Conservation (phyloP, 2,113 vertebrate genomes). For the Hippocampus guttulatus region DNA sequence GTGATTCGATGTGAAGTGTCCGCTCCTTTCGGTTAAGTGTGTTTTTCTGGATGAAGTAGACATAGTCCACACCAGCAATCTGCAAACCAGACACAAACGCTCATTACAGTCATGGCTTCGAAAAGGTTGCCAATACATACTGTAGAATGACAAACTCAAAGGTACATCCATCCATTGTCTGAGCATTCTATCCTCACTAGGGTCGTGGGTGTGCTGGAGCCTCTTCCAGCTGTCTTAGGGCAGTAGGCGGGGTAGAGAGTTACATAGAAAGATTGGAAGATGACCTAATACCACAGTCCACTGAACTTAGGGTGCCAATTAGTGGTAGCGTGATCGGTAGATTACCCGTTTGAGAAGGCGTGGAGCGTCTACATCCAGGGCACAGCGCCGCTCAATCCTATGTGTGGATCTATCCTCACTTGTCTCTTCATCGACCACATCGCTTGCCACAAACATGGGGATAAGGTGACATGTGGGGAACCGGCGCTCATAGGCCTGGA, state of each 20-base stretch:
- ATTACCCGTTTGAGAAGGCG: slow-evolving; percentile 88
- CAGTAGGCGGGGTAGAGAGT: no score
- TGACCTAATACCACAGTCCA: not conserved
- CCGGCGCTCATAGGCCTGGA: slow-evolving; percentile 89
- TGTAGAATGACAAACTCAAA: not conserved
- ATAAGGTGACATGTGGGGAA: slow-evolving; percentile 94
- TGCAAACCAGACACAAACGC: slow-evolving; percentile 31
- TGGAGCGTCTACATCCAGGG: slow-evolving; percentile 92
- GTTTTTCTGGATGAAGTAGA: slow-evolving; percentile 96
- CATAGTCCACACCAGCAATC: slow-evolving; percentile 95
- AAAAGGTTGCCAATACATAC: not conserved
- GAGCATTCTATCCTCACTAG: no score
- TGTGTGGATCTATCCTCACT: slow-evolving; percentile 80
- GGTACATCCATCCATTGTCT: not conserved
- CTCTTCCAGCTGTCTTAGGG: no score
- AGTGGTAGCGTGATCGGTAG: not conserved
- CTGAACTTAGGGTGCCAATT: not conserved
- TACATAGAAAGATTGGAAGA: not conserved
- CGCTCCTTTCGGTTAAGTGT: slow-evolving; percentile 85
- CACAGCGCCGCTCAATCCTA: slow-evolving; percentile 84
- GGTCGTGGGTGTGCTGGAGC: no score
- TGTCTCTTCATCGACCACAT: slow-evolving; percentile 80
- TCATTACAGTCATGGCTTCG: not conserved
- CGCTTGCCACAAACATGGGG: slow-evolving; percentile 94
- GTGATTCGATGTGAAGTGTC: slow-evolving; percentile 91